Evolutionary conservation across 2,113 vertebrate genomes (phyloP), one percentile per base, ranked within the genome.

Genomic region (Cynoglossus semilaevis): DNA sequence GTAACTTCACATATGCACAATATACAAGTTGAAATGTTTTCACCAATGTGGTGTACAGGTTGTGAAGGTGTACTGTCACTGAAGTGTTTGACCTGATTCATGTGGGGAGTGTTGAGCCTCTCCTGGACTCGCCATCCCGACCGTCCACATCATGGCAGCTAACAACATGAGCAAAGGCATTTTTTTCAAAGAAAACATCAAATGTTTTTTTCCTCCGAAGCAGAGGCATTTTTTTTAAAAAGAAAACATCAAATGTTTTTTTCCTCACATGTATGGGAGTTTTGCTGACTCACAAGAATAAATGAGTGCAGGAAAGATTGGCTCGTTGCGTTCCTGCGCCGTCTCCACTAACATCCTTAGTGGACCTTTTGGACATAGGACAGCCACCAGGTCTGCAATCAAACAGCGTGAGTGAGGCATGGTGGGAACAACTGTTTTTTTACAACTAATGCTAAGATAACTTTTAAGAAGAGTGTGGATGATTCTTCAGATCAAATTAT

Each of bases 101-200:
- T 42, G 46, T 63, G 15, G 72, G 0, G 79, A 60, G 36, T 2
- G 54, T 43, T 16, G 46, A 9, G 53, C 19, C 8, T 83, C 61
- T 3, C 11, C 4, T 0, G 91, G 90, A 9, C 88, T 93, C 41
- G 96, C 95, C 96, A 98, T 98, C 58, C 93, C 93, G 58, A 96
- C 94, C 4, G 93, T 93, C 97, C 97, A 99, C 43, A 97, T 85
- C 97, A 98, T 98, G 75, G 96, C 94, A 10, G 97, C 96, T 99
- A 67, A 13, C 36, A 29, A 50, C 17, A 69, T 1, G 43, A 43
- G 9, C 36, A 37, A 37, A 16, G n/a, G n/a, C n/a, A n/a, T n/a
- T n/a, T n/a, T n/a, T n/a, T n/a, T n/a, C n/a, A n/a, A n/a, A n/a
- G n/a, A n/a, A n/a, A 10, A 13, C 38, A 40, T 15, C 14, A 17